Evolutionary conservation across 2,797 vertebrate species (phyloP).

Genomic region (Cossypha heuglini): DNA sequence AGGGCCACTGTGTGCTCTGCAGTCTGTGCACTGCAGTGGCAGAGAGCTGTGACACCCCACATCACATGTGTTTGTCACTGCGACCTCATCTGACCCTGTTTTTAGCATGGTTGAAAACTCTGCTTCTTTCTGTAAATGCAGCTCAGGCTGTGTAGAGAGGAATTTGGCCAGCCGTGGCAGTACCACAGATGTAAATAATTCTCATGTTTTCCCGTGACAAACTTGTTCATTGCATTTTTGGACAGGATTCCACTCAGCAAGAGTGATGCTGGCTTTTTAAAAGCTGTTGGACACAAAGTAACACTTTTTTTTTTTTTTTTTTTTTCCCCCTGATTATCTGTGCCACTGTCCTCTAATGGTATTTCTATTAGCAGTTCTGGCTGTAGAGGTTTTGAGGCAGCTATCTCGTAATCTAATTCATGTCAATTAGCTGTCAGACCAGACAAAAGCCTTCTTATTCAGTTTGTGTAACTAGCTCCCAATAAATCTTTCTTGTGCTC

Average conservation of each 20-base stretch:
- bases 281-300: not conserved
- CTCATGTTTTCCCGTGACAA: conserved; percentile 5
- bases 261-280: not conserved
- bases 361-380: not conserved
- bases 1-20: not conserved
- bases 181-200: conserved; percentile 17
- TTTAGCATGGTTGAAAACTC: not conserved
- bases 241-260: not conserved
- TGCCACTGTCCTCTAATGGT: not conserved
- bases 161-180: not conserved
- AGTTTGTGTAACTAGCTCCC: not conserved
- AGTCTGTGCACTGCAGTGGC: not conserved
- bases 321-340: not conserved
- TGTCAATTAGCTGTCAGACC: conserved; percentile 26
- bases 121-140: not conserved
- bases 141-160: not conserved
- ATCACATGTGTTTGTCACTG: fast-evolving
- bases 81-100: not conserved
- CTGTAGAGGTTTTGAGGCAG: not conserved
- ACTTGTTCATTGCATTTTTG: not conserved
- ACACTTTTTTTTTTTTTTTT: no score
- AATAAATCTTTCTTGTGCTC: conserved; percentile 43
- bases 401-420: conserved; percentile 49
- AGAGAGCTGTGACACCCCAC: not conserved
- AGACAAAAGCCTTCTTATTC: conserved; percentile 51